Base-by-base conservation (phyloP, 2,113 vertebrate genomes). In the Marmota monax region DNA sequence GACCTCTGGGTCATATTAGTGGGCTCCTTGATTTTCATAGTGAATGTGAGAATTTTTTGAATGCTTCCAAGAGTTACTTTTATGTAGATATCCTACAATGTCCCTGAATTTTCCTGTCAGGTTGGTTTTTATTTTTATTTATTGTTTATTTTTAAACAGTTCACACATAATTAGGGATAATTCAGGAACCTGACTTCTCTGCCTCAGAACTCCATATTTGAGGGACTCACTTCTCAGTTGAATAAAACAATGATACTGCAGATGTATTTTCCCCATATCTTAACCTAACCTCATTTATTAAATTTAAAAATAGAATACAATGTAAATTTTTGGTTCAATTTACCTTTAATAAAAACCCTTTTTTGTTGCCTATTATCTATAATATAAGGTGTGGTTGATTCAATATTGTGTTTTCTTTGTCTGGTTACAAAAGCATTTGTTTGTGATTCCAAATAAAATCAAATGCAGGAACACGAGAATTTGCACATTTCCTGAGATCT, bases 131-230 rank as follows among this genome's bases (percentile, higher is more conserved):
- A 42, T 42, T 42, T 42, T 42, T 42, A 42, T 42, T 42, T 42
- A 42, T 42, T 42, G 39, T 42, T 51, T 73, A 34, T 13, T 13
- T 13, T 42, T 42, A 42, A 42, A 18, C 25, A 25, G 18, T 29
- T 29, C 72, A 58, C 23, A 16, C 9, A 14, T 72, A 29, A 88
- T 51, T 51, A 51, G 51, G 51, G 51, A 51, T 51, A 20, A 51
- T 1, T 78, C 7, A 23, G 20, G 12, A 32, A 76, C 39, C 22
- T 14, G 51, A 9, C 1, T 4, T 0, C 5, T 56, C 2, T 12
- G 10, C 48, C 7, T 95, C 3, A 45, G 37, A n/a, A 63, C 16
- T 25, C 42, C 34, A 1, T 51, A 9, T 61, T 27, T 23, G 12
- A 53, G 48, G 61, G 51, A 84, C 3, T 14, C 39, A 42, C 37